Conservation (phyloP, 2,888 invertebrate genomes). For the Xestia ashworthii region DNA sequence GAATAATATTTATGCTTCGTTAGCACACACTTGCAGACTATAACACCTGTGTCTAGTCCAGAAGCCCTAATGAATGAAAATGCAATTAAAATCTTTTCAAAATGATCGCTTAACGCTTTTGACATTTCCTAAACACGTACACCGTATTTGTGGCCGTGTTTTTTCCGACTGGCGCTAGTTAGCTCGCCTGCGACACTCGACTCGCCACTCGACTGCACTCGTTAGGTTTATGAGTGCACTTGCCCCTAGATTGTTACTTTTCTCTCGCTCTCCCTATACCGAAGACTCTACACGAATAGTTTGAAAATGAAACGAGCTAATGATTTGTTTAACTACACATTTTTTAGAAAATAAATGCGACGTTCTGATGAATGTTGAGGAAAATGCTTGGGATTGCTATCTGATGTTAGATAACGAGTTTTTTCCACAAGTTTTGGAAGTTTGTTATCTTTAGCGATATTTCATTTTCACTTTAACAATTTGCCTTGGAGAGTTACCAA, state of each 20-base stretch:
- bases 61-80: not conserved
- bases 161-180: slow-evolving; percentile 77
- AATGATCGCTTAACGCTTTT: slow-evolving; percentile 39
- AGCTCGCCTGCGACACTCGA: slow-evolving; percentile 77
- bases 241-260: slow-evolving; percentile 81
- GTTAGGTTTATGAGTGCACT: slow-evolving; percentile 81
- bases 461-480: slow-evolving; percentile 32
- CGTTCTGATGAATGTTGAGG: slow-evolving; percentile 53
- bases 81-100: not conserved
- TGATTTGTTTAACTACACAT: slow-evolving; percentile 69
- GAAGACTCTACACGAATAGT: slow-evolving; percentile 64
- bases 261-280: slow-evolving; percentile 65
- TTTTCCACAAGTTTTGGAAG: slow-evolving; percentile 34
- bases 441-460: slow-evolving; percentile 20
- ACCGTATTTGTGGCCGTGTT: slow-evolving; percentile 58
- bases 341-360: slow-evolving; percentile 47
- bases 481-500: slow-evolving; percentile 18
- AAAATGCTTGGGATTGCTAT: slow-evolving; percentile 45
- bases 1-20: not conserved
- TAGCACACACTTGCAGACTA: not conserved
- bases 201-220: slow-evolving; percentile 79
- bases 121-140: slow-evolving; percentile 19
- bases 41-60: not conserved
- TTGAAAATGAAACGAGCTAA: slow-evolving; percentile 73
- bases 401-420: slow-evolving; percentile 40